A percentile compares a stretch with the other conserved stretches of the same genome.
phyloP scores from a whole-genome alignment of 2,797 vertebrate species.

The Catharus ustulatus region DNA sequence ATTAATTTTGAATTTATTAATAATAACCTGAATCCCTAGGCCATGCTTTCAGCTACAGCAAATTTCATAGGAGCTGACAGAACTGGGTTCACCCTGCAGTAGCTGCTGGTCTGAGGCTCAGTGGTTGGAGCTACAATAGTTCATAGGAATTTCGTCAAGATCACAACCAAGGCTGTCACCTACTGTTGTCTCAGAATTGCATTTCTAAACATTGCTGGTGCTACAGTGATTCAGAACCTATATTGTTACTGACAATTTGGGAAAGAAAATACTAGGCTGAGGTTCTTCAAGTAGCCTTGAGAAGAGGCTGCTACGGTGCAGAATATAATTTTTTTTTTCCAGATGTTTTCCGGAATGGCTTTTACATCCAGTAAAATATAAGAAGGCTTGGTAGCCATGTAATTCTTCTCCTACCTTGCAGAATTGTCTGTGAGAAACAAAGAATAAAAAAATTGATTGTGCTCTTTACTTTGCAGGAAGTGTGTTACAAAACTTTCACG shows the following conservation, averaged over 20 bases:
- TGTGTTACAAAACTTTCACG: background rate
- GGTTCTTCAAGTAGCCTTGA: background rate
- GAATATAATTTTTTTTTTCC: background rate
- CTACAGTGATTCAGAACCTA: background rate
- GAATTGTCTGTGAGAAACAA: background rate
- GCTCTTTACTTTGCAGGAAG: background rate
- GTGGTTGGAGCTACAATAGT: background rate
- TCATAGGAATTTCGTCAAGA: background rate
- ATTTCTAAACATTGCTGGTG: background rate
- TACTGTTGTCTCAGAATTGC: background rate
- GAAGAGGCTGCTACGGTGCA: background rate
- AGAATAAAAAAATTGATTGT: background rate
- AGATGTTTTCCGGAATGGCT: background rate
- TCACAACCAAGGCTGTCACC: background rate
- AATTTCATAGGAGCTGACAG: background rate
- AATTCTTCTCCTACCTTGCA: background rate
- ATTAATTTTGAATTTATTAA: background rate
- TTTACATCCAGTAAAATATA: background rate
- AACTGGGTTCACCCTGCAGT: background rate
- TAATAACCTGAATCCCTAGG: background rate
- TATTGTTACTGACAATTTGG: background rate
- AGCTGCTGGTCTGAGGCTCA: background rate
- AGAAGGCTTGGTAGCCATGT: background rate
- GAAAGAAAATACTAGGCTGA: background rate
- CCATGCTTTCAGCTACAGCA: background rate